phyloP scores from a whole-genome alignment of 2,888 invertebrate genomes.

The Sarcophaga caerulescens region DNA sequence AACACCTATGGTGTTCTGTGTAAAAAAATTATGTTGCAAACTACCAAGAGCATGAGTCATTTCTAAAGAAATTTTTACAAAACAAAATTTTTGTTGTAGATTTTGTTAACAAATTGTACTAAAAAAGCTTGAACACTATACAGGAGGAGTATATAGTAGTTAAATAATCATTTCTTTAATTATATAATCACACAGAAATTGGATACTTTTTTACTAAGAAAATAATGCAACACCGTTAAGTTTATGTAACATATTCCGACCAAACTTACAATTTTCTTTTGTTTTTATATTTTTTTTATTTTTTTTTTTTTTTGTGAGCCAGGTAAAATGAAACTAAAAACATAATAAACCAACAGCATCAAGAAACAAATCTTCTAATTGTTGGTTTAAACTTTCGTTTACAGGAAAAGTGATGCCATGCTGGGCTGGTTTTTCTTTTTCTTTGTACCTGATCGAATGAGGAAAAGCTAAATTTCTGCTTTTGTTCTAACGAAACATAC shows the following conservation, averaged over 20 bases:
- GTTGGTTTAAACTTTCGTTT: constrained; percentile 58
- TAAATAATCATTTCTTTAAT: no score
- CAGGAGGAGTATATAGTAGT: no score
- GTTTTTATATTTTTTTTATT: neutral
- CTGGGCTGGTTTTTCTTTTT: constrained; percentile 32
- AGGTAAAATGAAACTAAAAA: neutral
- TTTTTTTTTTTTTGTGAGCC: neutral
- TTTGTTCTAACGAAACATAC: neutral
- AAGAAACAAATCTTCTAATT: constrained; percentile 6
- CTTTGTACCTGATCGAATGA: neutral
- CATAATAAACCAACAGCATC: neutral
- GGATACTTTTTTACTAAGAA: no score
- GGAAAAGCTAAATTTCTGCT: neutral
- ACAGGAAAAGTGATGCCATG: constrained; percentile 63
- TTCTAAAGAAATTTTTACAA: no score
- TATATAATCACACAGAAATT: no score
- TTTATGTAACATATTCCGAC: neutral
- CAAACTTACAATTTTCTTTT: constrained; percentile 16
- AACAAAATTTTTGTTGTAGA: no score
- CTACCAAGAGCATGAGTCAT: no score
- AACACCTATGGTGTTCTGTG: no score
- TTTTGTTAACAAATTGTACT: no score
- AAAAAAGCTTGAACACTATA: no score
- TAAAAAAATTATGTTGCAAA: no score
- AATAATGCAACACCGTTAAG: no score